phyloP scores from a whole-genome alignment of 2,113 vertebrate species.

The Scalopus aquaticus region DNA sequence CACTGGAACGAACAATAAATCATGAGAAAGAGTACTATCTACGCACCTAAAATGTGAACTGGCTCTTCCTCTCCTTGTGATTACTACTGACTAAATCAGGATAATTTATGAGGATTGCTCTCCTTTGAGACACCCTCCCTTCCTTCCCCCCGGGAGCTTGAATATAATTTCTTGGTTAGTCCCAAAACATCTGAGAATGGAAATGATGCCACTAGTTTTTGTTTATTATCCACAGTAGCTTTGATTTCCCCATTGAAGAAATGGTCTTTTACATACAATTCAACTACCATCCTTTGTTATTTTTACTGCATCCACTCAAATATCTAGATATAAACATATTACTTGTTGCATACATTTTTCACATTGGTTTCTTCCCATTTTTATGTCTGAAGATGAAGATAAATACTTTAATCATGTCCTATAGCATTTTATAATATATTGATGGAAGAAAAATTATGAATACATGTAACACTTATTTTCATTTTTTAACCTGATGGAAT shows the following conservation, averaged over 20 bases:
- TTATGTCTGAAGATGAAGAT: neutral
- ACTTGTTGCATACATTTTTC: neutral
- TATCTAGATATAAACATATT: neutral
- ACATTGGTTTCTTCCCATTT: neutral
- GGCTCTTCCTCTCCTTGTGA: neutral
- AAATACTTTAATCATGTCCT: neutral
- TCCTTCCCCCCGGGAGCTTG: neutral
- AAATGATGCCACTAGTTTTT: neutral
- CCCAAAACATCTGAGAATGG: neutral
- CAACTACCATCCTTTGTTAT: neutral
- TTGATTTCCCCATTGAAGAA: constrained; percentile 15
- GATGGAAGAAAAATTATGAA: neutral
- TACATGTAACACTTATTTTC: neutral
- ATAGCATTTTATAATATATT: neutral
- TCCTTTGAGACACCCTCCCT: neutral
- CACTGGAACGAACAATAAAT: neutral
- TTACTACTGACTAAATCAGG: neutral
- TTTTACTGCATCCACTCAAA: neutral
- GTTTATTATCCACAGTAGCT: neutral
- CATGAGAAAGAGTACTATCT: neutral
- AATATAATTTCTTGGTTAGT: neutral
- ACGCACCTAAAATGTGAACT: constrained; percentile 1
- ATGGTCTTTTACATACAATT: neutral
- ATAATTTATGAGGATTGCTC: neutral
- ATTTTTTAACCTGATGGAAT: neutral